phyloP scores from a whole-genome alignment of 2,888 invertebrate species.

The Ennomos fuscantarius region DNA sequence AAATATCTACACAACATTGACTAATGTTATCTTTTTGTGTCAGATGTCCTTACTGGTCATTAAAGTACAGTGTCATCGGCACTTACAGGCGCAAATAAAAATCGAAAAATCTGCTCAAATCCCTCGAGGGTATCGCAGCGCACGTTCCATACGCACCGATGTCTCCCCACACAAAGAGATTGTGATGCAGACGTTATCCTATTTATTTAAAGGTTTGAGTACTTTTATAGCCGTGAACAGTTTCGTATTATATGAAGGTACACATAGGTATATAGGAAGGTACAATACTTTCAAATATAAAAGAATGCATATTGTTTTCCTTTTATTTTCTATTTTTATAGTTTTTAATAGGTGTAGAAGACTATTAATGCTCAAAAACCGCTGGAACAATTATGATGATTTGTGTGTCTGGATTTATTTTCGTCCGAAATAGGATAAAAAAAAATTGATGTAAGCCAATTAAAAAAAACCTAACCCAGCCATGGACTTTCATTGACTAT shows the following conservation, averaged over 20 bases:
- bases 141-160: slow-evolving; percentile 70
- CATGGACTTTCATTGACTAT: too few species aligned
- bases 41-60: slow-evolving; percentile 15
- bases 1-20: too few species aligned
- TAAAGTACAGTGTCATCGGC: slow-evolving; percentile 50
- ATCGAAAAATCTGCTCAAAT: slow-evolving; percentile 80
- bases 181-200: slow-evolving; percentile 57
- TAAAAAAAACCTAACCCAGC: too few species aligned
- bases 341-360: too few species aligned
- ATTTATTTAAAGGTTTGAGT: slow-evolving; percentile 50
- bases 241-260: slow-evolving; percentile 13
- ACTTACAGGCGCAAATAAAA: slow-evolving; percentile 82
- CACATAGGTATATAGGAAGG: slow-evolving; percentile 9
- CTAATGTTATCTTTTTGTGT: too few species aligned
- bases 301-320: too few species aligned
- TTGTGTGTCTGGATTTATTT: too few species aligned
- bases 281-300: neutral
- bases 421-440: too few species aligned
- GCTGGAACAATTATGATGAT: too few species aligned
- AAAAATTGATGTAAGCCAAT: too few species aligned
- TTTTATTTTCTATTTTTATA: too few species aligned
- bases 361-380: too few species aligned
- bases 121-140: slow-evolving; percentile 63
- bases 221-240: slow-evolving; percentile 23
- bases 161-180: slow-evolving; percentile 60